Evolutionary conservation across 2,797 vertebrate species (phyloP), one percentile per base, ranked within the genome.

Genomic region (Mareca strepera): DNA sequence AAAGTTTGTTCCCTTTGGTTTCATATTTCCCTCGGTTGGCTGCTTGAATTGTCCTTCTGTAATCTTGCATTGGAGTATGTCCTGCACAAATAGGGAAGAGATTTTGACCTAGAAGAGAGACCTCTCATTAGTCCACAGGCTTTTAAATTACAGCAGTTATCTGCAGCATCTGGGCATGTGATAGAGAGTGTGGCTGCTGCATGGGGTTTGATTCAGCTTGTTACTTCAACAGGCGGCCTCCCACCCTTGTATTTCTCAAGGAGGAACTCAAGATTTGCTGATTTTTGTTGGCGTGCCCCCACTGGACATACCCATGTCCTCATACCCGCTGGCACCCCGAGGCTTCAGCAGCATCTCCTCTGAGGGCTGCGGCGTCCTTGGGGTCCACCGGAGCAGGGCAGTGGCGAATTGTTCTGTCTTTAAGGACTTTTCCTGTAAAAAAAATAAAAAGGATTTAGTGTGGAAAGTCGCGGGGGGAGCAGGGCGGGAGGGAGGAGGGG

Each of bases 231-330:
- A 59, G 90, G 92, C 76, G 88, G 37, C 76, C 82, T 94, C 73
- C 94, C 92, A 87, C 89, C 91, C 46, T 35, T 91, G n/a, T 91
- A 75, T 93, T 96, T 93, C 92, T 72, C 92, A 93, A 92, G 84
- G 93, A 96, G 92, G 94, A 89, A 93, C 84, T 92, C 12, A 6
- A 79, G 81, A 84, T 25, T 50, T 50, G 48, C 48, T 25, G 23
- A 50, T 14, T 50, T 50, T 13, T 25, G 48, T 25, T 8, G 48
- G 48, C 13, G 7, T 48, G 23, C 22, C 48, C 48, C 48, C 48
- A 68, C 64, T 7, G 63, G 26, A 15, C 41, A 4, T 69, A 52
- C 8, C 33, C 17, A 1, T 28, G 14, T 23, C 37, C 46, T 53
- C 35, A 29, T 33, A 9, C 67, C 16, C 41, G 29, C 0, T 77